Evolutionary conservation across 2,797 vertebrate genomes (phyloP).

Genomic region (Alosa sapidissima): DNA sequence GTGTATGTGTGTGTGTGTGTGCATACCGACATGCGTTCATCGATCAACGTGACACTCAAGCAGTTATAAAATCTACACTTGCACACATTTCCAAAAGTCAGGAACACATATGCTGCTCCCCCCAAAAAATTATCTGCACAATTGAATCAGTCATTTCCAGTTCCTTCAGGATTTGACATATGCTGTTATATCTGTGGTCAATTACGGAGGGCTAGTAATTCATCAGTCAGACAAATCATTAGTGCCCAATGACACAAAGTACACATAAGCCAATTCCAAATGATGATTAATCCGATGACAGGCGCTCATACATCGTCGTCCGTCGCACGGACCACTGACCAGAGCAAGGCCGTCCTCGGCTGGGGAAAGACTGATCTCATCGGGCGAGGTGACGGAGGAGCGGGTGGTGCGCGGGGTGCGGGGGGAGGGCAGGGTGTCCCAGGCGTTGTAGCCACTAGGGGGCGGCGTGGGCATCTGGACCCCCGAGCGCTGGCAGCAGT

Average conservation of each 20-base stretch:
- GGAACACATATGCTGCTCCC: neutral
- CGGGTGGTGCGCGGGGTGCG: conserved; percentile 91
- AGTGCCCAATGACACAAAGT: neutral
- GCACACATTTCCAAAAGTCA: neutral
- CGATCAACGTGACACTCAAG: no score
- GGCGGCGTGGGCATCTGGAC: conserved; percentile 97
- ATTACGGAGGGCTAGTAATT: neutral
- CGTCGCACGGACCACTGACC: conserved; percentile 69
- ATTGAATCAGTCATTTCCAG: neutral
- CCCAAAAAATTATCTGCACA: neutral
- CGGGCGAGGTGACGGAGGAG: conserved; percentile 91
- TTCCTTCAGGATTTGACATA: neutral
- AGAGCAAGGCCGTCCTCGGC: conserved; percentile 84
- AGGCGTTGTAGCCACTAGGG: conserved; percentile 92
- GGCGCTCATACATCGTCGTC: neutral
- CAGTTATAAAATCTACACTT: no score
- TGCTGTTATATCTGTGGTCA: neutral
- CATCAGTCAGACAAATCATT: neutral
- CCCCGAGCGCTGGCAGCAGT: conserved; percentile 95
- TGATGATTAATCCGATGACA: neutral
- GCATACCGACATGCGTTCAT: no score
- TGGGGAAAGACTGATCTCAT: conserved; percentile 90
- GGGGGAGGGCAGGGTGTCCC: conserved; percentile 95
- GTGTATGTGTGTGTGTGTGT: neutral
- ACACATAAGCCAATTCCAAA: neutral